Evolutionary conservation across 2,888 invertebrate genomes (phyloP), one percentile per base, ranked within the genome.

Genomic region (Drosophila macrospina): DNA sequence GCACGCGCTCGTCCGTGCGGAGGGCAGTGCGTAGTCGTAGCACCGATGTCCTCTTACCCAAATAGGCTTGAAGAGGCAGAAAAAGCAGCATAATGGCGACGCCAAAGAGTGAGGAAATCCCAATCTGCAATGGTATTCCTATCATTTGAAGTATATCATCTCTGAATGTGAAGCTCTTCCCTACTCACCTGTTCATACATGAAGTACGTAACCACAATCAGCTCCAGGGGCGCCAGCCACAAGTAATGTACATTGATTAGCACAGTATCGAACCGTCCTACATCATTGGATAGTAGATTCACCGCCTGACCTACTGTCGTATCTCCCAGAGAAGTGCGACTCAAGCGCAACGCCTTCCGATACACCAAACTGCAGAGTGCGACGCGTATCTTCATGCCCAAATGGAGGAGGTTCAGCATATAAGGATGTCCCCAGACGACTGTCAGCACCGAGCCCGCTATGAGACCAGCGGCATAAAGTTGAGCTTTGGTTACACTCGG

Each of bases 231-330:
- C 0, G 97, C 98, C 66, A 98, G 94, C 97, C 98, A 98, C 39
- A 98, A 93, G 91, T 97, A 98, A 92, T 98, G 98, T 2, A 98
- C 92, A 91, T 98, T 97, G 78, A 98, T 94, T 70, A 97, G 95
- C 26, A 97, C 96, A 56, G 86, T 76, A 79, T 92, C 92, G 37
- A 92, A 86, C 15, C 92, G 91, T 87, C 97, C 97, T 66, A 99
- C 98, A 92, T 99, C 99, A 91, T 99, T 99, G 2, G 98, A 98
- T 69, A 99, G 93, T 1, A 99, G 94, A 93, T 99, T 98, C 20
- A 98, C 98, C 74, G 95, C 93, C 90, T 95, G 95, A 0, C 95
- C 95, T 11, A 94, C 93, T 0, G 97, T 96, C 4, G 97, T 97
- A 86, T 96, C 94, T 0, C 95, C 95, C 61, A 97, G 87, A 0